Conservation (phyloP, 2,113 vertebrate genomes). For the Hipposideros armiger region DNA sequence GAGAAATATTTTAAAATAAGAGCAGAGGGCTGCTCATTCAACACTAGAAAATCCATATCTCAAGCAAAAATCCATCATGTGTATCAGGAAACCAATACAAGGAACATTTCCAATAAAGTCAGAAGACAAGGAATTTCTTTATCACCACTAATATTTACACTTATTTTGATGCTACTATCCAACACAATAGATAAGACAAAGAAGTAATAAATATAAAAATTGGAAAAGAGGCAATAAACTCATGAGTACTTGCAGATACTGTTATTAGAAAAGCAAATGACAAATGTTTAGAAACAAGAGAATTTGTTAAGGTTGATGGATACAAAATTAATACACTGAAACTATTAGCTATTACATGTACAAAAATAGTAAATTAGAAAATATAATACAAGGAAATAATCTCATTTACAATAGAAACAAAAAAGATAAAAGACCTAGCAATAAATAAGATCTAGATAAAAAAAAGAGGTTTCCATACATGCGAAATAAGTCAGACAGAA, state of each 20-base stretch:
- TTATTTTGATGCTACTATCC: conserved; percentile 19
- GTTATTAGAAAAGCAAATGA: neutral
- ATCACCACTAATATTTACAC: neutral
- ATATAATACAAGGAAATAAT: neutral
- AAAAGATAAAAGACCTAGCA: neutral
- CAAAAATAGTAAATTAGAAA: conserved; percentile 32
- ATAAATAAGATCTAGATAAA: neutral
- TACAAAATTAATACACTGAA: conserved; percentile 2
- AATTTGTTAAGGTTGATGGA: neutral
- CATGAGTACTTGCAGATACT: neutral
- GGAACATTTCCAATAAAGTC: neutral
- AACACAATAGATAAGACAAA: neutral
- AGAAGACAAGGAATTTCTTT: conserved; percentile 14
- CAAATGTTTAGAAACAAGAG: conserved; percentile 50
- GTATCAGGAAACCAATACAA: neutral
- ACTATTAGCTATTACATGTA: neutral
- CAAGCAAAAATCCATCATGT: neutral
- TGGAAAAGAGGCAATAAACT: neutral
- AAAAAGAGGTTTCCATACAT: neutral
- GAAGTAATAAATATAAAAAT: neutral
- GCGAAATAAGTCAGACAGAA: no score
- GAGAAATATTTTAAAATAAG: conserved; percentile 23
- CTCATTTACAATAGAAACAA: neutral
- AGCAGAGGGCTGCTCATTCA: neutral
- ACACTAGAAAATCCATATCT: neutral